Conservation (phyloP, 2,113 vertebrate genomes). For the Machaerirhynchus nigripectus region DNA sequence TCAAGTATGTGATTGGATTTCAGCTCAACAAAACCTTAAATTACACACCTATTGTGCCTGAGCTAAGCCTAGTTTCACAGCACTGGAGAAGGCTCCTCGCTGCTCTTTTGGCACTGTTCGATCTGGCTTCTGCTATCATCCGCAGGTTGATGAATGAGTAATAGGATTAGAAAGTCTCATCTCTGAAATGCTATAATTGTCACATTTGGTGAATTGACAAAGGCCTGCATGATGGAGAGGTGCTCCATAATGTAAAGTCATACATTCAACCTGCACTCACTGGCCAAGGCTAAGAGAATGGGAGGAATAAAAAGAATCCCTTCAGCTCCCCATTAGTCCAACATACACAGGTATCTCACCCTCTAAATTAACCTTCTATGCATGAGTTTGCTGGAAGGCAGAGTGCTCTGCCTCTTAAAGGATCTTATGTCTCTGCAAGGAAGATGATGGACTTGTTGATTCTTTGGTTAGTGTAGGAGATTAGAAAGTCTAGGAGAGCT, state of each 20-base stretch:
- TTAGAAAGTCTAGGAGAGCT: neutral
- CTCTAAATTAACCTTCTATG: slow-evolving; percentile 38
- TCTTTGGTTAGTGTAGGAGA: neutral
- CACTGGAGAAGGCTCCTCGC: slow-evolving; percentile 78
- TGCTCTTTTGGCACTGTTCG: slow-evolving; percentile 81
- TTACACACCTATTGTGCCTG: slow-evolving; percentile 97
- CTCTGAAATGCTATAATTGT: slow-evolving; percentile 81
- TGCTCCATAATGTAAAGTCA: slow-evolving; percentile 44
- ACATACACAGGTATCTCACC: neutral
- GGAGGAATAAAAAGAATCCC: slow-evolving; percentile 42
- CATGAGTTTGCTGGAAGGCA: slow-evolving; percentile 19
- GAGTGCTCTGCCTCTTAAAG: neutral
- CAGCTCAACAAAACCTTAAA: slow-evolving; percentile 98
- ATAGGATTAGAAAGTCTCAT: slow-evolving; percentile 90
- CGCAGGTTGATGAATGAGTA: slow-evolving; percentile 88
- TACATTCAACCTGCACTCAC: slow-evolving; percentile 51
- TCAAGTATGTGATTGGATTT: slow-evolving; percentile 99
- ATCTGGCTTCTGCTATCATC: slow-evolving; percentile 81
- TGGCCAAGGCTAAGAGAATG: slow-evolving; percentile 39
- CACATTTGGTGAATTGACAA: slow-evolving; percentile 77
- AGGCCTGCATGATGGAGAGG: slow-evolving; percentile 70
- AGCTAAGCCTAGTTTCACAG: slow-evolving; percentile 91
- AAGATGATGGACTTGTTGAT: slow-evolving; percentile 26
- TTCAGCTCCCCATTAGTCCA: neutral
- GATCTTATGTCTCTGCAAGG: neutral